A percentile compares a stretch with the other conserved stretches of the same genome.
These are phyloP conservation scores for Phymorhynchus buccinoides DNA, from an alignment of 1,140 invertebrate genomes.

Conservation along the genomic window DNA sequence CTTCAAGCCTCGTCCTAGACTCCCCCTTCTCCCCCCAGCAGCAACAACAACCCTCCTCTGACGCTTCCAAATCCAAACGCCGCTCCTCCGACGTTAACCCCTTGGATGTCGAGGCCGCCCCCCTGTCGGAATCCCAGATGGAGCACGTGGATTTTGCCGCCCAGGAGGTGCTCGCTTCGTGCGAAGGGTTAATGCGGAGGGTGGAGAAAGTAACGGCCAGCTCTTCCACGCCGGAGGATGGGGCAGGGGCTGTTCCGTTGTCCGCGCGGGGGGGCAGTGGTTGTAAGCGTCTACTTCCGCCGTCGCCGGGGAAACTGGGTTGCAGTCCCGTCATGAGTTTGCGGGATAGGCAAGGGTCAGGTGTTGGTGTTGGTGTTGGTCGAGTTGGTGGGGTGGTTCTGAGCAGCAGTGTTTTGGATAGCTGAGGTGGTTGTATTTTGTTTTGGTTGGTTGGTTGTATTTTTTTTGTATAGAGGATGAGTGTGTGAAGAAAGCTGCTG, in stretches of 20 bases:
- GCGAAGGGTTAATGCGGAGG: slow-evolving; percentile 46
- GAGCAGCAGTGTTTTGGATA: slow-evolving; percentile 1
- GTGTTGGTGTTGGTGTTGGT: no score
- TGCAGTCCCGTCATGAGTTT: slow-evolving; percentile 18
- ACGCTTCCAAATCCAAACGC: not conserved
- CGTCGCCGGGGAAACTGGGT: slow-evolving; percentile 43
- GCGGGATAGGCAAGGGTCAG: not conserved
- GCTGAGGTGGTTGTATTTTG: not conserved
- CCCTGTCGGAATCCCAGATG: slow-evolving; percentile 58
- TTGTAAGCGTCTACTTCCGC: slow-evolving; percentile 43
- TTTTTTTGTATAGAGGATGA: not conserved
- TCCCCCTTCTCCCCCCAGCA: slow-evolving; percentile 1
- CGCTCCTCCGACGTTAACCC: not conserved
- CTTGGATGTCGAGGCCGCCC: slow-evolving; percentile 46
- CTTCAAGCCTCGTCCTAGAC: slow-evolving; percentile 10
- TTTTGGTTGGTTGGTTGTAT: not conserved
- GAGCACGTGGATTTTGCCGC: slow-evolving; percentile 58
- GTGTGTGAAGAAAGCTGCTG: not conserved
- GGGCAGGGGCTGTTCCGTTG: not conserved
- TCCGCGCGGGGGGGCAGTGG: slow-evolving; percentile 40
- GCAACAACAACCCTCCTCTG: no score
- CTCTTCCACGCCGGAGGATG: not conserved
- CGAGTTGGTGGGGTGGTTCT: slow-evolving; percentile 24
- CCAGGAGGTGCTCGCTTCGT: slow-evolving; percentile 54
- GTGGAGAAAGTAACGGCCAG: slow-evolving; percentile 38